Conservation (phyloP, 2,113 vertebrate genomes). For the Bothrops jararaca region DNA sequence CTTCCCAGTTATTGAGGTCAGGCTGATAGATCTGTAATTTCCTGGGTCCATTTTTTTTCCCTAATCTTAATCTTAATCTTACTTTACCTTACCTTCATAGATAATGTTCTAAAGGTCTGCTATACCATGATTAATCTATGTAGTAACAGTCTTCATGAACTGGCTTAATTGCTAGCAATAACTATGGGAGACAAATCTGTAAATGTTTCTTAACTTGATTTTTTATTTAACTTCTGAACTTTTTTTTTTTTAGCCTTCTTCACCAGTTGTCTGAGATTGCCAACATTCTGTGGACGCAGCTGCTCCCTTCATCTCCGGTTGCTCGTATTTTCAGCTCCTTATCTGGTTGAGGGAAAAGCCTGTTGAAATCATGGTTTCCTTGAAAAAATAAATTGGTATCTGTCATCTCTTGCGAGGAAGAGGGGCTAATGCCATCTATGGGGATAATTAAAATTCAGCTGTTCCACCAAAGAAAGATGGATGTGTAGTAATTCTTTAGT, state of each 20-base stretch:
- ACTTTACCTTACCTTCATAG: too few species aligned
- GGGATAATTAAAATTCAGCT: neutral
- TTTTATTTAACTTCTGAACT: constrained; percentile 41
- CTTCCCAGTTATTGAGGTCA: too few species aligned
- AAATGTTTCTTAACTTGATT: neutral
- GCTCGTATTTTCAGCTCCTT: neutral
- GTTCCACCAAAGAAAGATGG: neutral
- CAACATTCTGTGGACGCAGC: constrained; percentile 25
- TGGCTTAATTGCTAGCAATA: neutral
- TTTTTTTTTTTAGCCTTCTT: constrained; percentile 33
- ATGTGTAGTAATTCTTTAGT: accelerated
- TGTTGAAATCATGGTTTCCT: constrained; percentile 30
- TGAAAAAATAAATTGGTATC: constrained; percentile 22
- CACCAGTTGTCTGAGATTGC: constrained; percentile 42
- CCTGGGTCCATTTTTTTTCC: too few species aligned
- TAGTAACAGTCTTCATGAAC: neutral
- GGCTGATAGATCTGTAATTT: too few species aligned
- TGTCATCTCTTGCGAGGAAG: constrained; percentile 12
- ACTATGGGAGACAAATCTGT: neutral
- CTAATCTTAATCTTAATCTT: too few species aligned
- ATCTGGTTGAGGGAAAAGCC: constrained; percentile 19
- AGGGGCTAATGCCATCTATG: neutral
- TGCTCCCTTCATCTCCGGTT: constrained; percentile 38
- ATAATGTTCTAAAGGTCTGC: neutral
- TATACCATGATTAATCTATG: neutral